Evolutionary conservation across 2,113 vertebrate species (phyloP).

Genomic region (Amazona guildingii): DNA sequence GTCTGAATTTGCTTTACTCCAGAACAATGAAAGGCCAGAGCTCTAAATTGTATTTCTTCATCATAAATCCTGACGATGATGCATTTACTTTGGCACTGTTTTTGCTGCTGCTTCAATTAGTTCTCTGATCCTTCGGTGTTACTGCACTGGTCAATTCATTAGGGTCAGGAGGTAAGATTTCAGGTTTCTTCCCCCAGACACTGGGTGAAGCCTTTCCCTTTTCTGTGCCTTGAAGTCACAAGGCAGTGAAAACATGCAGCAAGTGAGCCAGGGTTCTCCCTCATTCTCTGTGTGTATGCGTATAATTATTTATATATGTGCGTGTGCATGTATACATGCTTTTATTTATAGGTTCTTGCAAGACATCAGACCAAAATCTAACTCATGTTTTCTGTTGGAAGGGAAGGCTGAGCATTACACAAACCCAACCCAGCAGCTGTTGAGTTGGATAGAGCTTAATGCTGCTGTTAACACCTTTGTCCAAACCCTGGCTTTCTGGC

Average conservation of each 20-base stretch:
- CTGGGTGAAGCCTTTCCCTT: not conserved
- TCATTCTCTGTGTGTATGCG: not conserved
- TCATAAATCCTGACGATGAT: not conserved
- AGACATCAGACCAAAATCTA: not conserved
- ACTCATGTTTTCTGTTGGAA: not conserved
- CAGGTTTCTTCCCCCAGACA: not conserved
- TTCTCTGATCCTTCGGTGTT: not conserved
- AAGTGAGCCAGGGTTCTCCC: not conserved
- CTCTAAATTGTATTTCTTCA: constrained; percentile 10
- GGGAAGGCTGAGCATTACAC: not conserved
- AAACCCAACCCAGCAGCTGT: not conserved
- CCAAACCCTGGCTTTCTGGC: not conserved
- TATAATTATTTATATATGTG: not conserved
- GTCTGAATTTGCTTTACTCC: not conserved
- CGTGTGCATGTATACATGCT: not conserved
- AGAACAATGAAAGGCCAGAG: not conserved
- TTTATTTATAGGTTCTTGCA: not conserved
- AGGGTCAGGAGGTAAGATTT: not conserved
- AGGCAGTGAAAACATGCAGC: not conserved
- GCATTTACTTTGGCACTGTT: constrained; percentile 5
- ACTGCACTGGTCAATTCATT: not conserved
- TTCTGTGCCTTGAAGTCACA: not conserved
- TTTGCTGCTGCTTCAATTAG: constrained; percentile 25
- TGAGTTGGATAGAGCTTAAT: not conserved
- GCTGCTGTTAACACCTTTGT: not conserved